A percentile compares a stretch with the other conserved stretches of the same genome.
These are phyloP conservation scores for Grapholita molesta DNA, from an alignment of 1,140 invertebrate genomes.

Conservation along the genomic window DNA sequence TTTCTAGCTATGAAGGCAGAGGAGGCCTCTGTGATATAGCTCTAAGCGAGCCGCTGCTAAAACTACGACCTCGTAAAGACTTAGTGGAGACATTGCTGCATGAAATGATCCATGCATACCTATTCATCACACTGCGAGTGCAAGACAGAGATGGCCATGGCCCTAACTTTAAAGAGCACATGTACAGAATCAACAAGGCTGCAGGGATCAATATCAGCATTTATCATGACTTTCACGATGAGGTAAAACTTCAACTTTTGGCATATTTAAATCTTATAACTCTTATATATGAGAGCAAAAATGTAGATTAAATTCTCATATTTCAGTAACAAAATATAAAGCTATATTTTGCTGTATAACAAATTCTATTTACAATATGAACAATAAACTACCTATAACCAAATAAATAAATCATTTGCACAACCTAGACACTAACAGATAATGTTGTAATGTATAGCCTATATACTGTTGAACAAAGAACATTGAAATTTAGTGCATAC, in stretches of 20 bases:
- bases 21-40: conserved; percentile 89
- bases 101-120: conserved; percentile 99
- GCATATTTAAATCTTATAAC: conserved; percentile 1
- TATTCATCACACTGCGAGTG: conserved; percentile 92
- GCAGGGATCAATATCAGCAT: conserved; percentile 94
- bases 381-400: too few species aligned
- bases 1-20: conserved; percentile 86
- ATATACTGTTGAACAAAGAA: too few species aligned
- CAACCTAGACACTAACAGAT: too few species aligned
- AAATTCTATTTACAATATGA: too few species aligned
- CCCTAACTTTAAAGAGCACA: conserved; percentile 94
- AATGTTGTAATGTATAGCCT: too few species aligned
- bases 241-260: conserved; percentile 58
- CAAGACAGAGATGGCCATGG: conserved; percentile 96
- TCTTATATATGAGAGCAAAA: background rate
- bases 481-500: too few species aligned
- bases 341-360: too few species aligned
- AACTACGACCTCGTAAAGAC: conserved; percentile 94
- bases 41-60: conserved; percentile 93
- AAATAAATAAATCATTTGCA: too few species aligned
- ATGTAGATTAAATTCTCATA: too few species aligned
- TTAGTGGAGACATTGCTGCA: conserved; percentile 97
- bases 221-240: conserved; percentile 74
- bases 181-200: conserved; percentile 94
- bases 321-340: too few species aligned